A percentile compares a stretch with the other conserved stretches of the same genome.
These are phyloP conservation scores for Sphenopsis melanotis DNA, from an alignment of 2,797 vertebrate species.

Conservation along the genomic window DNA sequence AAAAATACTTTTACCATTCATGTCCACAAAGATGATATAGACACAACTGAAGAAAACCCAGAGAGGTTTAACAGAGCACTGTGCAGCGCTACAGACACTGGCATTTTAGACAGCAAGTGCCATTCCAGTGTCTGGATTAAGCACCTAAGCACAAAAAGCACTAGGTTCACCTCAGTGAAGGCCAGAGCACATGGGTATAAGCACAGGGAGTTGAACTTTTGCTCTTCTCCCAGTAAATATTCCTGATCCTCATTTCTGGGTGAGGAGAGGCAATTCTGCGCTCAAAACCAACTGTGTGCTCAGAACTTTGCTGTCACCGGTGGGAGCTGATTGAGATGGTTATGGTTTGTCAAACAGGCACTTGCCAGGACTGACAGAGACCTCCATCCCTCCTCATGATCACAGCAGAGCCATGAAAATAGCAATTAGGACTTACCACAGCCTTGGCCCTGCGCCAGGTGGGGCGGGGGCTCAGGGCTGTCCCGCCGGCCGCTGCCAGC, in stretches of 20 bases:
- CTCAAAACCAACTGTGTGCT: neutral
- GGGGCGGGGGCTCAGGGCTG: fast-evolving
- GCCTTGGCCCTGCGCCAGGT: neutral
- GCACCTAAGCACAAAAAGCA: neutral
- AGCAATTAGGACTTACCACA: neutral
- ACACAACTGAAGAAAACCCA: neutral
- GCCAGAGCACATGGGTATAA: fast-evolving
- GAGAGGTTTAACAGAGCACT: neutral
- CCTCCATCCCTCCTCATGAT: neutral
- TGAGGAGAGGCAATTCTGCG: neutral
- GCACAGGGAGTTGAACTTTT: fast-evolving
- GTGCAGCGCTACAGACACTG: neutral
- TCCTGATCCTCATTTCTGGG: neutral
- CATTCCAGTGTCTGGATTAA: neutral
- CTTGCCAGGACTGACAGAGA: slow-evolving; percentile 17
- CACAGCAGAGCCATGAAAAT: neutral
- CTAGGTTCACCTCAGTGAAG: neutral
- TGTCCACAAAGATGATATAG: neutral
- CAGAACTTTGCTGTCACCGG: neutral
- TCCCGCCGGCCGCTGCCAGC: neutral
- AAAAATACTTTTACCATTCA: neutral
- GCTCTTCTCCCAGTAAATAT: neutral
- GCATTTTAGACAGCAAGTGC: neutral
- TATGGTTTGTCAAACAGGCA: neutral
- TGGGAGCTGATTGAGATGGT: neutral